Evolutionary conservation across 2,888 invertebrate genomes (phyloP), one percentile per base, ranked within the genome.

Genomic region (Pristionchus entomophagus): DNA sequence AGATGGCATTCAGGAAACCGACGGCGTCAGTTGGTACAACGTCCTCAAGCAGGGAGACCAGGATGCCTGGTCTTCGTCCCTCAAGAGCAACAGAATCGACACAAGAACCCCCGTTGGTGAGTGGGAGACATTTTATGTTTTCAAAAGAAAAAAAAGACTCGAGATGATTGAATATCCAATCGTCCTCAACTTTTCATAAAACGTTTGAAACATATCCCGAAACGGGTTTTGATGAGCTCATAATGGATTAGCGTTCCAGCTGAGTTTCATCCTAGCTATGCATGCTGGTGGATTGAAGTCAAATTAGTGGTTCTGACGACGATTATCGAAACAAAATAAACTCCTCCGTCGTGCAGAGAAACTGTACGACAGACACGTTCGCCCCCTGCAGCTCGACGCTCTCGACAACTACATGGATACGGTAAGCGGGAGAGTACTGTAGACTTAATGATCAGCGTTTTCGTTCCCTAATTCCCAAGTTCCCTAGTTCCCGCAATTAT

Each of bases 1-100:
- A n/a, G n/a, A n/a, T n/a, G n/a, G n/a, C 38, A 12, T 53, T 49
- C 49, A 92, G 92, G 89, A 89, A 26, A 95, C 96, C 0, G 93
- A 94, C 88, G 95, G 94, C 22, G 96, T 97, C 10, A 96, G 96
- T 93, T 96, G 97, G 93, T 97, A 97, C 93, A 96, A 97, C 93
- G 96, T 97, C 87, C 94, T 96, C 78, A 92, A 94, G 86, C 84
- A 89, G 45, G 90, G 89, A 14, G 89, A 86, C 14, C 80, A 87
- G 32, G 92, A 92, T 78, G 90, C 90, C 45, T 91, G 91, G 91
- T 89, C 87, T 14, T 14, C 82, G 3, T 32, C 49, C 1, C n/a
- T 85, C 17, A 59, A 62, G 62, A 86, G 38, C 41, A 78, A 78
- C 32, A 12, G 62, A 62, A 45, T 86, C 17, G 86, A 41, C 19